These are phyloP conservation scores for Zoanthus sociatus DNA, from an alignment of 92 coral and sea anemone genomes.

Conservation along the genomic window DNA sequence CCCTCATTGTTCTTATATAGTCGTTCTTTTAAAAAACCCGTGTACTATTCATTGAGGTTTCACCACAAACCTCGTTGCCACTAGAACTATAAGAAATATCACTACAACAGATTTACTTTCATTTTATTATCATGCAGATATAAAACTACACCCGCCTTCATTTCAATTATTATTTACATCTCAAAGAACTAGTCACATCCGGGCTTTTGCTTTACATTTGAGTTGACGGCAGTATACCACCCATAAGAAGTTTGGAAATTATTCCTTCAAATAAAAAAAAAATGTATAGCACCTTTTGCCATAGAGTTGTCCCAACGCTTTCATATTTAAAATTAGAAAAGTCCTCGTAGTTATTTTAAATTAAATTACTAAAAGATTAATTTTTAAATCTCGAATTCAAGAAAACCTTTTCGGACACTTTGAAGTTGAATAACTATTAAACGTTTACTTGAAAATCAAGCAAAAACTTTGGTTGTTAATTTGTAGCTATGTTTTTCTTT, in stretches of 20 bases:
- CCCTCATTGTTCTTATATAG: too few species aligned
- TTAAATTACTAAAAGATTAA: not conserved
- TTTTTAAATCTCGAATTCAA: too few species aligned
- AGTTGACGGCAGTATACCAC: not conserved
- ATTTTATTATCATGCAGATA: constrained; percentile 39
- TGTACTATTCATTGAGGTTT: too few species aligned
- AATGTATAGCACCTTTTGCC: not conserved
- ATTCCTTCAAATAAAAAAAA: not conserved
- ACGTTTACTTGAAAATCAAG: too few species aligned
- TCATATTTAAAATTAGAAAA: too few species aligned
- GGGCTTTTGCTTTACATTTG: not conserved
- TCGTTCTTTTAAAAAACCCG: too few species aligned
- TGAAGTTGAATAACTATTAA: too few species aligned
- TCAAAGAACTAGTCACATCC: not conserved
- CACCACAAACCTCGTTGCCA: not conserved
- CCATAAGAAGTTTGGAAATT: not conserved
- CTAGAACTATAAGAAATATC: not conserved
- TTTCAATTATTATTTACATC: constrained; percentile 12
- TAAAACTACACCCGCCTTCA: constrained; percentile 33
- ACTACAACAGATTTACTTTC: not conserved
- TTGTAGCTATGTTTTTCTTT: too few species aligned
- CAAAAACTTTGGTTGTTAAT: too few species aligned
- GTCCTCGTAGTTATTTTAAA: not conserved
- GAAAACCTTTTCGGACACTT: too few species aligned
- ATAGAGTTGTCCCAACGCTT: not conserved